Evolutionary conservation across 1,140 invertebrate genomes (phyloP), one percentile per base, ranked within the genome.

Genomic region (Oedothorax gibbosus): DNA sequence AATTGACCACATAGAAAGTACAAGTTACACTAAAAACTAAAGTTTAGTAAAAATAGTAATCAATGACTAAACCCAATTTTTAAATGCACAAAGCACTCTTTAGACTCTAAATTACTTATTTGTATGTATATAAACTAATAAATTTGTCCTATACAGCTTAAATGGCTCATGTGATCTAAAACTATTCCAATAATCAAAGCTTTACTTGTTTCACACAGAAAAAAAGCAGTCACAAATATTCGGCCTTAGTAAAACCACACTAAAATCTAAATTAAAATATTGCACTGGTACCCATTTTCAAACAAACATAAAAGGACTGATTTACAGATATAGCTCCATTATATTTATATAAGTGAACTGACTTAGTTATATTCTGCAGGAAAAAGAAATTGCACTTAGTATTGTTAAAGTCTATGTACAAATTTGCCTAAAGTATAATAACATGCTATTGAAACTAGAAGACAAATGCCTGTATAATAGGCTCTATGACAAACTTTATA

Each of bases 351-450:
- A 35, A 35, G 35, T 35, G 35, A 35, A 5, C 35, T 35, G 35
- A 35, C 35, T 35, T 35, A 35, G 35, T 35, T 35, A 35, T 35
- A 35, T 35, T 35, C 5, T 35, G 35, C 35, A 35, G 35, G 35
- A 2, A 35, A 35, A 35, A 35, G 35, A 35, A 35, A 35, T 35
- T 35, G 35, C 35, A 71, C 69, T 71, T 53, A 69, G 54, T 71
- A 71, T 51, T 71, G n/a, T 54, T 53, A 71, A 71, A 71, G 69
- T 15, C 69, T n/a, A 64, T 71, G 50, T 53, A 71, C n/a, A 53
- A 71, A 53, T n/a, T 53, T 71, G 51, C 54, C 50, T 71, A 71
- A 49, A 53, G 51, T 14, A 69, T 50, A 50, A 71, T 71, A 71
- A 49, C 54, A 18, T 18, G 50, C 51, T 71, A 71, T 53, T 20